Evolutionary conservation across 2,113 vertebrate species (phyloP).

Genomic region (Pleuronectes platessa): DNA sequence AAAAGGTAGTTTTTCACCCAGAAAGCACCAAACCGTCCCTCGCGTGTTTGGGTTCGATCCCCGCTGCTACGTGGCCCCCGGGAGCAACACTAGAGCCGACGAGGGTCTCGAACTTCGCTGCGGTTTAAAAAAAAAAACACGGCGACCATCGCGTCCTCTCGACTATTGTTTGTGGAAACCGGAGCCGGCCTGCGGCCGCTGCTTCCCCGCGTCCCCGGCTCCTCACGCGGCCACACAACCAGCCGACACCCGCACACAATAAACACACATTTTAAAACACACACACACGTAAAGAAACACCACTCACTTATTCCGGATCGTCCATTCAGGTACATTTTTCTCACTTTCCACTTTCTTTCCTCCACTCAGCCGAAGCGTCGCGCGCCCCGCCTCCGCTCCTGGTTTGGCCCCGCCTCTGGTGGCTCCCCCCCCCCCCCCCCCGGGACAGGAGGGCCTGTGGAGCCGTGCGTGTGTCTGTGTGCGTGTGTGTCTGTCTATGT

Average conservation of each 20-base stretch:
- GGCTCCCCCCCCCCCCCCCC: too few relatives aligned
- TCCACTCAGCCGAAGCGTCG: slow-evolving; percentile 62
- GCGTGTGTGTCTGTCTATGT: neutral
- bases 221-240: neutral
- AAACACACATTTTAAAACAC: neutral
- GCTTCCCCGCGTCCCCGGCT: neutral
- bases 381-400: slow-evolving; percentile 64
- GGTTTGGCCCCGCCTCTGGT: slow-evolving; percentile 55
- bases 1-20: neutral
- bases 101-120: slow-evolving; percentile 68
- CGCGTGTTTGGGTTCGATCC: neutral
- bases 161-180: slow-evolving; percentile 76
- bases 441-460: neutral
- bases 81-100: slow-evolving; percentile 54
- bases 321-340: slow-evolving; percentile 78
- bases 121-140: slow-evolving; percentile 27
- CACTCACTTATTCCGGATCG: slow-evolving; percentile 69
- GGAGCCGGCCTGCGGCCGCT: slow-evolving; percentile 20
- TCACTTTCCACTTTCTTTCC: slow-evolving; percentile 81
- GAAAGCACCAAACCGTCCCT: neutral
- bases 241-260: neutral
- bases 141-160: slow-evolving; percentile 67
- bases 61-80: slow-evolving; percentile 54
- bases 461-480: slow-evolving; percentile 3
- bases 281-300: neutral